phyloP scores from a whole-genome alignment of 2,888 invertebrate genomes.

The Acleris laterana region DNA sequence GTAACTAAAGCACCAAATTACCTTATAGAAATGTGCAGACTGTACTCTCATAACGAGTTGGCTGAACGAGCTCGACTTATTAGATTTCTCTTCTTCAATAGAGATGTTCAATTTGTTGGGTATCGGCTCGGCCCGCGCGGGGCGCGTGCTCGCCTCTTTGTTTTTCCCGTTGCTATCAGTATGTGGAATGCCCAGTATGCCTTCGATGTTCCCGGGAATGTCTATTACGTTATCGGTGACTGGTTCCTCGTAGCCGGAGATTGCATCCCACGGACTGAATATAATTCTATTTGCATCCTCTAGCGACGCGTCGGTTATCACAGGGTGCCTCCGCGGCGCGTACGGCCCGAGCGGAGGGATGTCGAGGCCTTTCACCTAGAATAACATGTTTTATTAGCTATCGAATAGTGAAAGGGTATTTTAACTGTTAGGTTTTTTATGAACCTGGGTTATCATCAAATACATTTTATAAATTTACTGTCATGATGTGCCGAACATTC shows the following conservation, averaged over 20 bases:
- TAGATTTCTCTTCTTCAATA: conserved; percentile 77
- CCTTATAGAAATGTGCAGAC: conserved; percentile 79
- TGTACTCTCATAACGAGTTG: conserved; percentile 80
- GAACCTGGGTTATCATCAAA: no score
- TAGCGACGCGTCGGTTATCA: conserved; percentile 74
- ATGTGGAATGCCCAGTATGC: conserved; percentile 53
- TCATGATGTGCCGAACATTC: no score
- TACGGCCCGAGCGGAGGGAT: conserved; percentile 70
- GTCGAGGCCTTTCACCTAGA: conserved; percentile 75
- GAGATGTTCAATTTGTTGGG: conserved; percentile 77
- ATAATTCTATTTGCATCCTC: conserved; percentile 83
- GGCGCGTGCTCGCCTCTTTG: conserved; percentile 57
- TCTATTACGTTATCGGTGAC: conserved; percentile 77
- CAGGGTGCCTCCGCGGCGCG: conserved; percentile 62
- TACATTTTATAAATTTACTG: no score
- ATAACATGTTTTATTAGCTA: conserved; percentile 21
- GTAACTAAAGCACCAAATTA: conserved; percentile 57
- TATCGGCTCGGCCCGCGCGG: conserved; percentile 65
- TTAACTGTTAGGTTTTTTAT: no score
- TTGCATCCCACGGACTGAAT: conserved; percentile 81
- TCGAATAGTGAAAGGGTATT: no score
- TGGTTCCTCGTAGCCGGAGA: conserved; percentile 74
- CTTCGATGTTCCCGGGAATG: conserved; percentile 72
- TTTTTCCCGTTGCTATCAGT: conserved; percentile 64
- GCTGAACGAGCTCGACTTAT: conserved; percentile 79